phyloP scores from a whole-genome alignment of 2,888 invertebrate genomes.

The Acrocyrtus sp. region DNA sequence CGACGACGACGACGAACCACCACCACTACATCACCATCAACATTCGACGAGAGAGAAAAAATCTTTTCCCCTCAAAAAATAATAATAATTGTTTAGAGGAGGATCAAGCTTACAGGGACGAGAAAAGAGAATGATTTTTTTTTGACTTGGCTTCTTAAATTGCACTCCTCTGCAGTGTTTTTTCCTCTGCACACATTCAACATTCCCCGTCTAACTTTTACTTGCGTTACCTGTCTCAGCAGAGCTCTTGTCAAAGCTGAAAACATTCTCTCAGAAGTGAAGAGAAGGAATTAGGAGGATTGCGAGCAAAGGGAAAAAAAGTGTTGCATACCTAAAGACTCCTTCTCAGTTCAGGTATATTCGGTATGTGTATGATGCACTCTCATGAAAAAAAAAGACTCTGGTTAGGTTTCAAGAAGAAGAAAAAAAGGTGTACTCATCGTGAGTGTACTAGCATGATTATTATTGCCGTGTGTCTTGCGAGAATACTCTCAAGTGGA shows the following conservation, averaged over 20 bases:
- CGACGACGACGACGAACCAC: too few species aligned
- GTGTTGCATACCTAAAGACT: too few species aligned
- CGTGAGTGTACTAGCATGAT: not conserved
- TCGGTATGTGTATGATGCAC: not conserved
- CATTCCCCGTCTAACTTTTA: too few species aligned
- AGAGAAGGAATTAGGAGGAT: too few species aligned
- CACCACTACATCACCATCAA: too few species aligned
- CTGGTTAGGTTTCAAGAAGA: too few species aligned
- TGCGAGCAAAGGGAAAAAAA: too few species aligned
- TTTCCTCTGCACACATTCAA: constrained; percentile 53
- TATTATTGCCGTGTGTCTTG: not conserved
- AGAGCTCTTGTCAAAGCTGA: not conserved
- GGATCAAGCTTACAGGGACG: not conserved
- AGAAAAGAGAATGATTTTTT: constrained; percentile 1
- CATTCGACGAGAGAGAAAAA: not conserved
- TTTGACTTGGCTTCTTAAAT: constrained; percentile 1
- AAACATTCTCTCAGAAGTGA: not conserved
- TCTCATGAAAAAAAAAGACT: not conserved
- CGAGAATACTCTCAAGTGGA: not conserved
- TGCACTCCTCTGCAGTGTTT: constrained; percentile 22
- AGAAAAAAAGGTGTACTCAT: too few species aligned
- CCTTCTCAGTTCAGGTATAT: not conserved
- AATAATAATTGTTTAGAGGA: not conserved
- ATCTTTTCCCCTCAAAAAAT: not conserved
- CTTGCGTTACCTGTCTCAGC: too few species aligned